phyloP scores from a whole-genome alignment of 2,888 invertebrate species.

The Synergus itoensis region DNA sequence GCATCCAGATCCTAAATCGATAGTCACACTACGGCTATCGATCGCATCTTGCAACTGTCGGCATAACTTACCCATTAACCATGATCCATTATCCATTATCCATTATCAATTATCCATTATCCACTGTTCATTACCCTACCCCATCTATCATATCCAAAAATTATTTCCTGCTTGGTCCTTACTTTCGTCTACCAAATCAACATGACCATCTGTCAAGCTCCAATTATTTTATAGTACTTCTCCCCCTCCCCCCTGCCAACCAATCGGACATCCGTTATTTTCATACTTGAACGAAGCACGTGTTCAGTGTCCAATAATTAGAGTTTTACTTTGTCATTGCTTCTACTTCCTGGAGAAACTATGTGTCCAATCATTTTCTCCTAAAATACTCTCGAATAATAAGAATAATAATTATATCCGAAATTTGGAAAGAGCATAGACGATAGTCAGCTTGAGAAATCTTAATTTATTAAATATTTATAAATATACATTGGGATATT shows the following conservation, averaged over 20 bases:
- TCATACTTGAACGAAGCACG: constrained; percentile 14
- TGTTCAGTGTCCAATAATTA: background rate
- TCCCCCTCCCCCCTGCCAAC: constrained; percentile 16
- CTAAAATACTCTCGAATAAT: background rate
- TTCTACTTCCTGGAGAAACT: constrained; percentile 35
- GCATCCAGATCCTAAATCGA: constrained; percentile 63
- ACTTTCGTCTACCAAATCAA: constrained; percentile 35
- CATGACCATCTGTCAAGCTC: constrained; percentile 64
- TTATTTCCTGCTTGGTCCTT: background rate
- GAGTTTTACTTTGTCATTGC: background rate
- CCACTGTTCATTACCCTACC: background rate
- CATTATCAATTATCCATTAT: background rate
- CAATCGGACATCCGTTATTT: constrained; percentile 46
- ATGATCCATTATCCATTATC: background rate
- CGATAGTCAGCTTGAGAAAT: constrained; percentile 44
- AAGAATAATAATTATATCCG: background rate
- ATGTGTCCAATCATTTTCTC: background rate
- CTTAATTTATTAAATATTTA: constrained; percentile 73
- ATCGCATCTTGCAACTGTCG: constrained; percentile 43
- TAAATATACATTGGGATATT: constrained; percentile 67
- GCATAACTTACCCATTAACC: background rate
- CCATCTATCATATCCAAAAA: background rate
- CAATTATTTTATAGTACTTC: constrained; percentile 57
- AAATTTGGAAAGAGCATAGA: background rate
- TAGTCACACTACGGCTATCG: constrained; percentile 47